Evolutionary conservation across 2,888 invertebrate genomes (phyloP).

Genomic region (Notodonta dromedarius): DNA sequence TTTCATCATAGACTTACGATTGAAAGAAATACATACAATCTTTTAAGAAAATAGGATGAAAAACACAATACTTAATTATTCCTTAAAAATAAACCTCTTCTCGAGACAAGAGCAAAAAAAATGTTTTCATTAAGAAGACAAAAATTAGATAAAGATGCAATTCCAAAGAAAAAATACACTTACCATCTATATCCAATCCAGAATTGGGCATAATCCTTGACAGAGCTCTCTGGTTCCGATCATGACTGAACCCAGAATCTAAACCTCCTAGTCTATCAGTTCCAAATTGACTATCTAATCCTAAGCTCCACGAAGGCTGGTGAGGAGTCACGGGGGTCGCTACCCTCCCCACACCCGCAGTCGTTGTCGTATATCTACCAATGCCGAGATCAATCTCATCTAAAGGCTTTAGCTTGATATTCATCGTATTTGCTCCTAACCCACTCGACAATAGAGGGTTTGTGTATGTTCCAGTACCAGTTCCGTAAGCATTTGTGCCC

Average conservation of each 20-base stretch:
- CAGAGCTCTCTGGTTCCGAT: slow-evolving; percentile 83
- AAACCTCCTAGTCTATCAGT: slow-evolving; percentile 83
- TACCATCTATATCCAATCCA: slow-evolving; percentile 78
- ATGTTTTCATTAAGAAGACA: too few relatives aligned
- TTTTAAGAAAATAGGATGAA: too few relatives aligned
- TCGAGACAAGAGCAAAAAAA: too few relatives aligned
- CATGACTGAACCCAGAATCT: slow-evolving; percentile 84
- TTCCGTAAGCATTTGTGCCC: slow-evolving; percentile 68
- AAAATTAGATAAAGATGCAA: too few relatives aligned
- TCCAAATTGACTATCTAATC: slow-evolving; percentile 85
- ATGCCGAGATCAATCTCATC: slow-evolving; percentile 89
- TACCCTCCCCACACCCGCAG: slow-evolving; percentile 76
- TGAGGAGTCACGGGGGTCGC: slow-evolving; percentile 87
- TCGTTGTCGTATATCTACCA: slow-evolving; percentile 80
- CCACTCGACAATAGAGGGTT: slow-evolving; percentile 86
- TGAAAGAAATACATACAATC: too few relatives aligned
- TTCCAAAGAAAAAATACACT: slow-evolving; percentile 28
- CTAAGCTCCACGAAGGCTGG: slow-evolving; percentile 84
- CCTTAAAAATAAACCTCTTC: too few relatives aligned
- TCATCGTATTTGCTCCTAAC: slow-evolving; percentile 84
- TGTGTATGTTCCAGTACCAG: slow-evolving; percentile 83
- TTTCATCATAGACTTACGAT: too few relatives aligned
- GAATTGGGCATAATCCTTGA: slow-evolving; percentile 80
- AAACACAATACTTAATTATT: too few relatives aligned
- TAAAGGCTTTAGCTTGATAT: slow-evolving; percentile 88